Conservation (phyloP, 2,888 invertebrate genomes). For the Ommatoiulus sabulosus region DNA sequence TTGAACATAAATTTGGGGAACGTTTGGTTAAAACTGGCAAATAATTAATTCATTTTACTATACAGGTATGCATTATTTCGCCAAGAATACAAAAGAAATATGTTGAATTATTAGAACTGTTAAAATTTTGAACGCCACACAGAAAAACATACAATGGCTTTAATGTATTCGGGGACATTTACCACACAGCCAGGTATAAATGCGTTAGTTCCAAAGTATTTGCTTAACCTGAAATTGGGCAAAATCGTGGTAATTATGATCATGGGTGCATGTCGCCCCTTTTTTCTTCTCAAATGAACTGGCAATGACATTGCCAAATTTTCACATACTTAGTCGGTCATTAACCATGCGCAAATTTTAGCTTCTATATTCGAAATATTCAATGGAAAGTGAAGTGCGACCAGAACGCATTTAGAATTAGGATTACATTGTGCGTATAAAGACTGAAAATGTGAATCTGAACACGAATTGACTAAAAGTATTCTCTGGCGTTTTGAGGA, state of each 20-base stretch:
- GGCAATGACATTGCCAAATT: slow-evolving; percentile 47
- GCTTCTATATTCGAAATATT: not conserved
- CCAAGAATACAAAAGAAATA: too few species aligned
- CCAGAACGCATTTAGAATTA: not conserved
- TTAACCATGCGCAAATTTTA: slow-evolving; percentile 40
- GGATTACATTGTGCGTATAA: not conserved
- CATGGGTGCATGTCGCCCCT: slow-evolving; percentile 39
- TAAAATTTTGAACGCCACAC: not conserved
- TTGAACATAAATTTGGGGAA: too few species aligned
- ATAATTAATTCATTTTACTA: too few species aligned
- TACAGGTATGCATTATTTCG: too few species aligned
- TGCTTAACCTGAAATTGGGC: slow-evolving; percentile 29
- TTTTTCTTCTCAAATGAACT: slow-evolving; percentile 46
- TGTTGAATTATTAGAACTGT: not conserved
- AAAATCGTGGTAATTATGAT: slow-evolving; percentile 38
- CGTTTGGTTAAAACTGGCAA: too few species aligned
- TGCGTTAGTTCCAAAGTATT: slow-evolving; percentile 5
- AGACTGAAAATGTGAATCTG: not conserved
- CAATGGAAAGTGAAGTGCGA: slow-evolving; percentile 20
- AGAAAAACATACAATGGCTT: not conserved
- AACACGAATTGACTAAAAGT: not conserved
- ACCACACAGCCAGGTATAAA: not conserved
- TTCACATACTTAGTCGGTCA: slow-evolving; percentile 47
- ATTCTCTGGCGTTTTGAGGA: not conserved
- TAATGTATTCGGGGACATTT: not conserved